These are phyloP conservation scores for Ernsta delagoae DNA, from an alignment of 2,888 invertebrate species.

Conservation along the genomic window DNA sequence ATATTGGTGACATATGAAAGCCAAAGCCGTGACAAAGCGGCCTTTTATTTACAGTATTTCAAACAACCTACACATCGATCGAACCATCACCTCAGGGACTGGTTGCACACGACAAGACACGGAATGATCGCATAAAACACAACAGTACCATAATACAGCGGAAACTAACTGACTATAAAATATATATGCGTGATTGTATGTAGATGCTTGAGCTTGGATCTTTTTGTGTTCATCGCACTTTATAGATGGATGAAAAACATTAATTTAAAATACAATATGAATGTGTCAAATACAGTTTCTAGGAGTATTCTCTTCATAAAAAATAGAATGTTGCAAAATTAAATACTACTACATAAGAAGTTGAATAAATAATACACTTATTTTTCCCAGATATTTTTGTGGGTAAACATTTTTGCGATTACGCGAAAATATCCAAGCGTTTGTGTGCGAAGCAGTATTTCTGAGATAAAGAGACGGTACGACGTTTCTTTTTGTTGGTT, in stretches of 20 bases:
- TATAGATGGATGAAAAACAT: too few species aligned
- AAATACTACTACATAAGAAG: too few species aligned
- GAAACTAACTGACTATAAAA: conserved; percentile 30
- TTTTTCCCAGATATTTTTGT: neutral
- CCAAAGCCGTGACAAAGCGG: conserved; percentile 42
- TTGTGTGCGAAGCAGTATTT: conserved; percentile 9
- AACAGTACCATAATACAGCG: conserved; percentile 28
- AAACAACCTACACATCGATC: conserved; percentile 37
- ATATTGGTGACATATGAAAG: conserved; percentile 38
- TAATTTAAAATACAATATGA: too few species aligned
- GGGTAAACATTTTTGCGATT: conserved; percentile 11
- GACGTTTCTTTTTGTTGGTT: conserved; percentile 27
- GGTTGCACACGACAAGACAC: conserved; percentile 39
- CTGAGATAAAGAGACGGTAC: conserved; percentile 13
- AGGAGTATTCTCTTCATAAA: too few species aligned
- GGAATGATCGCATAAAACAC: conserved; percentile 27
- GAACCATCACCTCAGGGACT: conserved; percentile 42
- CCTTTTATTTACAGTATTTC: conserved; percentile 37
- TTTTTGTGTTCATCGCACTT: conserved; percentile 22
- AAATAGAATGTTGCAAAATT: neutral
- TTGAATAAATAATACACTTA: neutral
- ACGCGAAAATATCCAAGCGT: conserved; percentile 20
- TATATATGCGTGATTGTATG: conserved; percentile 4
- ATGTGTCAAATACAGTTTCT: too few species aligned
- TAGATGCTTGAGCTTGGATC: conserved; percentile 27